Conservation (phyloP, 1,140 invertebrate genomes). For the Portunus trituberculatus region DNA sequence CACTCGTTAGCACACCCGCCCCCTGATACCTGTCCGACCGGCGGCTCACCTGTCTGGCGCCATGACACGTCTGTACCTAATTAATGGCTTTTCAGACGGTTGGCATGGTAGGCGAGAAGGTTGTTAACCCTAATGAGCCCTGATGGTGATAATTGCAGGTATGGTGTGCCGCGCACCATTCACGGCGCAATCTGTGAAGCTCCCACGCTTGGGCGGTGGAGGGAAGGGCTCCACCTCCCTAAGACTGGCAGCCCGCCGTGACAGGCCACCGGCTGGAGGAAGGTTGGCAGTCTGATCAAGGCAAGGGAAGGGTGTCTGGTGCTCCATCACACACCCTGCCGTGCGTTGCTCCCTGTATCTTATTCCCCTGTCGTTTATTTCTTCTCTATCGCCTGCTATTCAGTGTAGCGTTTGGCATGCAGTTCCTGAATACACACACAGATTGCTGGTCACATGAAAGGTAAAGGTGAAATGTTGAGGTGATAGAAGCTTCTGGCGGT, state of each 20-base stretch:
- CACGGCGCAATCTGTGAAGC: neutral
- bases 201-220: neutral
- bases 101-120: slow-evolving; percentile 1
- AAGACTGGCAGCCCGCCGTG: neutral
- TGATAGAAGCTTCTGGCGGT: neutral
- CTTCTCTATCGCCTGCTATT: neutral
- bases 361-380: neutral
- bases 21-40: neutral
- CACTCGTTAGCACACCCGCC: neutral
- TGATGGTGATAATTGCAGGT: slow-evolving; percentile 21
- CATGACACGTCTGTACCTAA: neutral
- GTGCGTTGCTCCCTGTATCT: neutral
- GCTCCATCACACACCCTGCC: neutral
- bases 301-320: neutral
- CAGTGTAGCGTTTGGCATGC: neutral
- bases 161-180: neutral
- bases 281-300: neutral
- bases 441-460: neutral
- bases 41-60: neutral
- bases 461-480: neutral
- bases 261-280: neutral
- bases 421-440: neutral
- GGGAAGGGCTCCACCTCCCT: neutral
- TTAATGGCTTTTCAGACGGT: slow-evolving; percentile 1
- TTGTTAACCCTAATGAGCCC: neutral